Percentiles rank a stretch among this genome's conserved stretches.
Evolutionary conservation across 2,113 vertebrate genomes (phyloP).

Genomic region (Numida meleagris): DNA sequence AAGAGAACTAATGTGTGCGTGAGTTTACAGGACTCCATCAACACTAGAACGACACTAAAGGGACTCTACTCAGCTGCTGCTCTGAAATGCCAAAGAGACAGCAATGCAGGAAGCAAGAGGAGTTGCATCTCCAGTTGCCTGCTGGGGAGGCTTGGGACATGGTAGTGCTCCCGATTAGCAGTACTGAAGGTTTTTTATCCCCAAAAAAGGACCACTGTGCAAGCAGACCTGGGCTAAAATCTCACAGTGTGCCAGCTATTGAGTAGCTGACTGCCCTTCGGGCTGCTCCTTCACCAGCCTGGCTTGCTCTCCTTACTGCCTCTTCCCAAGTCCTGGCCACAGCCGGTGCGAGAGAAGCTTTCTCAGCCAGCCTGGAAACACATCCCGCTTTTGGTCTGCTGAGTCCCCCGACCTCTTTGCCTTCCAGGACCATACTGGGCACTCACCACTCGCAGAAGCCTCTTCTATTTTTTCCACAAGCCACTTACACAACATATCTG

Average conservation of each 20-base stretch:
- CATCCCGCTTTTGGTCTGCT: neutral
- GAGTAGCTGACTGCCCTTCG: neutral
- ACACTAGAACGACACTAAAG: neutral
- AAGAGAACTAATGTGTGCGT: conserved; percentile 50
- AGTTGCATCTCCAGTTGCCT: conserved; percentile 4
- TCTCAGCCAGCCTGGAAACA: neutral
- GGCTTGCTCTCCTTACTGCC: neutral
- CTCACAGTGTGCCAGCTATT: neutral
- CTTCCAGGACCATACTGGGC: neutral
- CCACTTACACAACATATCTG: conserved; percentile 1
- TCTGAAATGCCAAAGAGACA: neutral
- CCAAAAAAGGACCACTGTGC: neutral
- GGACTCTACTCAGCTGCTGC: neutral
- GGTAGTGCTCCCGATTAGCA: neutral
- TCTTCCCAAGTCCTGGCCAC: neutral
- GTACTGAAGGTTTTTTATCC: neutral
- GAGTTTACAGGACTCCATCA: conserved; percentile 61
- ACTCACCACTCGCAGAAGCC: neutral
- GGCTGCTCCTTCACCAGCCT: neutral
- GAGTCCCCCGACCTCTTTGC: neutral
- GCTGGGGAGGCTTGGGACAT: neutral
- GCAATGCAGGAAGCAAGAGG: conserved; percentile 3
- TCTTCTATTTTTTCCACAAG: neutral
- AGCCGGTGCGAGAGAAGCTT: neutral
- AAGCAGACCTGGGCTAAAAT: neutral